Percentiles rank a stretch among this genome's conserved stretches.
These are phyloP conservation scores for Echinarachnius parma DNA, from an alignment of 53 echinoderm and acorn worm species.

Conservation along the genomic window DNA sequence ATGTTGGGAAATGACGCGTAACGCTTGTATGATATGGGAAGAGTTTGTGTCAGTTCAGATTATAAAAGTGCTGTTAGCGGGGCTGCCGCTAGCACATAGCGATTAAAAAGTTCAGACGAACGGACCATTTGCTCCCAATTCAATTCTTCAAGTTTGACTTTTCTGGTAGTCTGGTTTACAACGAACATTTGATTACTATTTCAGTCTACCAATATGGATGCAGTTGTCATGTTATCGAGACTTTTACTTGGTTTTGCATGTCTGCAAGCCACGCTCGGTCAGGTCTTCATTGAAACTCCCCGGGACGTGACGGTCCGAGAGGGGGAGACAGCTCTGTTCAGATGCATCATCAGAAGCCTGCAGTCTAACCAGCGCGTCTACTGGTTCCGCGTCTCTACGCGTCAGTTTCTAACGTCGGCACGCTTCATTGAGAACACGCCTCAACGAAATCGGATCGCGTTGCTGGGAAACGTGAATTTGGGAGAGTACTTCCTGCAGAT, in stretches of 20 bases:
- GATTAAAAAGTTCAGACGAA: no score
- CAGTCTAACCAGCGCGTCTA: conserved; percentile 28
- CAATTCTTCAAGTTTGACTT: no score
- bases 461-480: conserved; percentile 8
- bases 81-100: no score
- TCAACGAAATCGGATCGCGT: conserved; percentile 44
- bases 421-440: not conserved
- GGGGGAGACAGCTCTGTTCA: conserved; percentile 52
- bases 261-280: not conserved
- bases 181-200: no score
- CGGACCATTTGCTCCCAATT: no score
- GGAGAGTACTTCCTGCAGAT: conserved; percentile 60
- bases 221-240: no score
- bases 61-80: no score
- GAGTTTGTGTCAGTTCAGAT: no score
- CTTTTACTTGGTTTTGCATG: not conserved
- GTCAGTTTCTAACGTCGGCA: conserved; percentile 43
- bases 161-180: no score
- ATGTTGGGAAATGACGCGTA: no score
- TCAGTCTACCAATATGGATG: no score
- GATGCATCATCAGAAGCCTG: conserved; percentile 52
- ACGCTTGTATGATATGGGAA: no score
- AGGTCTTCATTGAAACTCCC: conserved; percentile 28
- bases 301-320: conserved; percentile 27
- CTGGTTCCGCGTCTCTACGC: conserved; percentile 49